Percentiles rank a stretch among this genome's conserved stretches.
These are phyloP conservation scores for Rhingia rostrata DNA, from an alignment of 2,888 invertebrate species.

Conservation along the genomic window DNA sequence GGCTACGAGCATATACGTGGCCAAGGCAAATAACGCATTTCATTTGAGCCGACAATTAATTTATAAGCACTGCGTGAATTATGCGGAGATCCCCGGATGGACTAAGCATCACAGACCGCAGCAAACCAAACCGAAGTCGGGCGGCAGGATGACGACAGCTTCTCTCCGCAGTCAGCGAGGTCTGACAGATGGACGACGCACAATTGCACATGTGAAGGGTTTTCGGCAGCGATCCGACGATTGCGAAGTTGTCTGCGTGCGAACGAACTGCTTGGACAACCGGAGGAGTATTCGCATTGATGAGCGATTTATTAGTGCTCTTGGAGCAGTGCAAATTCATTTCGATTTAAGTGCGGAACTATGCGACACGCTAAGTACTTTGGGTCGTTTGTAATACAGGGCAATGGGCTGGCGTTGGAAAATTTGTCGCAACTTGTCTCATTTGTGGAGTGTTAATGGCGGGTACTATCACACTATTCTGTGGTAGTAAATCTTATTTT, in stretches of 20 bases:
- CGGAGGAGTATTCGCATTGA: conserved; percentile 23
- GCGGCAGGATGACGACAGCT: conserved; percentile 55
- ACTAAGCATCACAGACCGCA: conserved; percentile 46
- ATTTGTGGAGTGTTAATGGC: conserved; percentile 51
- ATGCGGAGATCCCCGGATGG: conserved; percentile 67
- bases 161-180: conserved; percentile 22
- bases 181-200: conserved; percentile 55
- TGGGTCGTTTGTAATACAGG: conserved; percentile 41
- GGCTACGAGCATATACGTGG: conserved; percentile 10
- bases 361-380: conserved; percentile 55
- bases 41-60: conserved; percentile 76
- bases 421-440: conserved; percentile 63
- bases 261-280: conserved; percentile 15
- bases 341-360: conserved; percentile 67
- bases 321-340: conserved; percentile 50
- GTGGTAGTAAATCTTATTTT: conserved; percentile 37
- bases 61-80: conserved; percentile 74
- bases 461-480: conserved; percentile 12
- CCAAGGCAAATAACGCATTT: conserved; percentile 70
- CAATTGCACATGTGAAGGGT: conserved; percentile 39
- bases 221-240: conserved; percentile 20
- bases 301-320: conserved; percentile 66
- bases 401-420: conserved; percentile 20
- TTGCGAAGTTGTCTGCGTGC: conserved; percentile 26
- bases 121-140: conserved; percentile 22